Evolutionary conservation across 2,113 vertebrate species (phyloP).

Genomic region (Aptenodytes patagonicus): DNA sequence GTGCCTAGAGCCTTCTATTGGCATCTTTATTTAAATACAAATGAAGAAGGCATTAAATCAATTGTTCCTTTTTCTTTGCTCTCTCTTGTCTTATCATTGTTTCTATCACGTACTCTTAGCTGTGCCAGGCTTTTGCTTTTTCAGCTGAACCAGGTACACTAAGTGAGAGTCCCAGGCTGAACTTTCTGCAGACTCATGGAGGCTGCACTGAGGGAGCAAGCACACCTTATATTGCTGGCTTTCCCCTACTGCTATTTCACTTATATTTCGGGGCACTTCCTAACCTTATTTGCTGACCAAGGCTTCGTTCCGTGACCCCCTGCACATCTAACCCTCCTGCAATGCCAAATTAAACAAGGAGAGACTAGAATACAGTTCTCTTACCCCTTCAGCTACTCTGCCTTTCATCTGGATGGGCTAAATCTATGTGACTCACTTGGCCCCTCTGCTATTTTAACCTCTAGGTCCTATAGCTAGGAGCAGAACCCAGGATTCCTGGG

Average conservation of each 20-base stretch:
- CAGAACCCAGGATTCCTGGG: neutral
- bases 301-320: neutral
- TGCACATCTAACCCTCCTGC: fast-evolving
- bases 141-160: neutral
- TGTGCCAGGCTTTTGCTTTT: conserved; percentile 6
- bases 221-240: neutral
- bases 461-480: neutral
- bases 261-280: neutral
- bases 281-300: neutral
- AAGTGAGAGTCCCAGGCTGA: neutral
- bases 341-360: neutral
- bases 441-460: neutral
- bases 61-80: conserved; percentile 40
- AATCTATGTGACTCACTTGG: fast-evolving
- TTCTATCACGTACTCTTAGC: neutral
- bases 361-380: neutral
- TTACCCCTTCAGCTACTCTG: neutral
- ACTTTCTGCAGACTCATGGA: neutral
- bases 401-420: neutral
- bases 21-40: conserved; percentile 58
- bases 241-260: neutral
- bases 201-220: neutral
- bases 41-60: conserved; percentile 45
- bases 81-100: conserved; percentile 13
- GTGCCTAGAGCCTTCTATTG: conserved; percentile 48